Percentiles rank a stretch among this genome's conserved stretches.
These are phyloP conservation scores for Lampropteryx suffumata DNA, from an alignment of 2,888 invertebrate species.

Conservation along the genomic window DNA sequence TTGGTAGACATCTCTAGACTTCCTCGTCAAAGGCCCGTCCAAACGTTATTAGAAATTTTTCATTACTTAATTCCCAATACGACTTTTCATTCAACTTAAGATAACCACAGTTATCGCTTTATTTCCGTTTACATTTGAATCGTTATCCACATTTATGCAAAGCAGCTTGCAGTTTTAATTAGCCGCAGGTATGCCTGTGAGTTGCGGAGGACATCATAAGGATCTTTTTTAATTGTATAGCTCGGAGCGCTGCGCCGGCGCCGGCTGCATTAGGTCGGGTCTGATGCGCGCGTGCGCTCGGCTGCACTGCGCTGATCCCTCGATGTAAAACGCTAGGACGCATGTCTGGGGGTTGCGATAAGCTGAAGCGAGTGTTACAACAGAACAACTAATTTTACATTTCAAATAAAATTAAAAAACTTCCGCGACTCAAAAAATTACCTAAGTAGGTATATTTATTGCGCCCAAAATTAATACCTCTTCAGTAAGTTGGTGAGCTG, in stretches of 20 bases:
- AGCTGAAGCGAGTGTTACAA: constrained; percentile 2
- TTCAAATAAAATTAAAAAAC: no score
- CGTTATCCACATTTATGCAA: constrained; percentile 9
- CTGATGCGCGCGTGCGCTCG: constrained; percentile 72
- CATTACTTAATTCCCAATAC: no score
- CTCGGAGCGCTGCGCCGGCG: constrained; percentile 46
- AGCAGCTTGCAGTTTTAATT: constrained; percentile 23
- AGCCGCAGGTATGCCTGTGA: constrained; percentile 4
- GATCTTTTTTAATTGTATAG: constrained; percentile 14
- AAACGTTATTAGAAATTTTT: no score
- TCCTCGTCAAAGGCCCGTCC: no score
- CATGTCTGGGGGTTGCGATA: not conserved
- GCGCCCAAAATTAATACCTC: no score
- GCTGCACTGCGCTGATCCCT: constrained; percentile 52
- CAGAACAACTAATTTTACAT: no score
- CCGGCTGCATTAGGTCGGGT: constrained; percentile 71
- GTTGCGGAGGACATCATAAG: constrained; percentile 13
- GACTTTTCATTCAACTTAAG: no score
- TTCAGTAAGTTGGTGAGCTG: no score
- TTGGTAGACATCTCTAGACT: no score
- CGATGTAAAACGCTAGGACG: constrained; percentile 12
- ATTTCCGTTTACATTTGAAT: not conserved
- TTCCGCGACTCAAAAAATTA: no score
- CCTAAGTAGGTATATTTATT: no score
- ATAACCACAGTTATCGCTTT: not conserved